Evolutionary conservation across 2,888 invertebrate genomes (phyloP).

Genomic region (Himalopsyche tibetana): DNA sequence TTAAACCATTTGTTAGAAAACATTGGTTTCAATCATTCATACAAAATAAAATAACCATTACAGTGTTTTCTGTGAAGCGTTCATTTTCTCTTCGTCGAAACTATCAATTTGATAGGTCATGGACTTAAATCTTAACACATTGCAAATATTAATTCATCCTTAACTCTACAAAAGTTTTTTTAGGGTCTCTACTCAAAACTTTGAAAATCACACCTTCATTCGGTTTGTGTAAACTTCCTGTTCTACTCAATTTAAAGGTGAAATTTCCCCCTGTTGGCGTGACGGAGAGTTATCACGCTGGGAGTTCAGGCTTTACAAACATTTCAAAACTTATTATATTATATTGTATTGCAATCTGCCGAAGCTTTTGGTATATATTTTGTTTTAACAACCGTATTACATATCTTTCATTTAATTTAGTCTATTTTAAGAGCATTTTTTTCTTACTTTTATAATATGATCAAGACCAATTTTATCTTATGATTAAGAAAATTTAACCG

Average conservation of each 20-base stretch:
- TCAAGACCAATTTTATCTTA: too few species aligned
- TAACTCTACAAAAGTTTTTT: not conserved
- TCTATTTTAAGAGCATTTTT: too few species aligned
- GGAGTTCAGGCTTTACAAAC: not conserved
- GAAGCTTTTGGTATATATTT: too few species aligned
- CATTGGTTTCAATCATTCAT: too few species aligned
- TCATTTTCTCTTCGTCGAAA: not conserved
- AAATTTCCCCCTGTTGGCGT: constrained; percentile 51
- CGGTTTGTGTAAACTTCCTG: constrained; percentile 31
- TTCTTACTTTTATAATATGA: too few species aligned
- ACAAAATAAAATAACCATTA: too few species aligned
- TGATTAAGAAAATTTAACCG: too few species aligned
- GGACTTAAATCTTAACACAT: not conserved
- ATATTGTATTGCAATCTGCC: too few species aligned
- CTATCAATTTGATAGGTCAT: not conserved
- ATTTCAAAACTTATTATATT: not conserved
- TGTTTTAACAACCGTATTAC: too few species aligned
- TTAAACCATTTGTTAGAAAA: too few species aligned
- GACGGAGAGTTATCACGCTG: constrained; percentile 42
- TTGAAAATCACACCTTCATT: constrained; percentile 42
- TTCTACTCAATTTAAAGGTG: constrained; percentile 50
- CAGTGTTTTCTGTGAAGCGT: too few species aligned
- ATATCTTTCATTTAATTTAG: too few species aligned
- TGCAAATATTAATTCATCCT: not conserved
- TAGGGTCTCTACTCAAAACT: constrained; percentile 11